Evolutionary conservation across 2,888 invertebrate genomes (phyloP), one percentile per base, ranked within the genome.

Genomic region (Heliconius cydno): DNA sequence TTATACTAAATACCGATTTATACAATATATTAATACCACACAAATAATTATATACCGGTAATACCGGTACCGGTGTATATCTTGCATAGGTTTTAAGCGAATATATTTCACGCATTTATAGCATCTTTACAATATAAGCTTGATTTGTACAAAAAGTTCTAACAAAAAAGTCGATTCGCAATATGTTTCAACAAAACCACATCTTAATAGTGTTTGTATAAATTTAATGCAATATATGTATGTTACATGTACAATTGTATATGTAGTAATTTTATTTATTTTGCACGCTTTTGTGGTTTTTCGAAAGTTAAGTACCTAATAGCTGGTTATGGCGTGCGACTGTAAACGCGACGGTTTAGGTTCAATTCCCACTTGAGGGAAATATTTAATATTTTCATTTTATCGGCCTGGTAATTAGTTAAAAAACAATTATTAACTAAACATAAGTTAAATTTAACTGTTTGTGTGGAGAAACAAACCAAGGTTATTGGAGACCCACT

Each of bases 401-500:
- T 0, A 12, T 60, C n/a, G n/a, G 12, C 10, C 12, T 46, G 13
- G 13, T 13, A 46, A 7, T 34, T 34, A 34, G 34, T 34, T 34
- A 34, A 46, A 4, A 19, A 52, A 3, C 7, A 19, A 52, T 52
- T 52, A 52, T 52, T 52, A 60, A n/a, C n/a, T 60, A n/a, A 60
- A 22, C 22, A 60, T 60, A 46, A 70, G 70, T 70, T 28, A 70
- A 25, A 25, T 3, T 41, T 6, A n/a, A 68, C 68, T 25, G 15
- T 41, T 34, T 68, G 13, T 41, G n/a, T n/a, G n/a, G n/a, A n/a
- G n/a, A n/a, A n/a, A n/a, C n/a, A n/a, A n/a, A 46, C 12, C 77
- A 77, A 77, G 77, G 77, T 65, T 63, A 34, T 30, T 70, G 19
- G 63, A 65, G 63, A 77, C 77, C 77, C 46, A 70, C 52, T 63